phyloP scores from a whole-genome alignment of 2,888 invertebrate genomes.

The Cotesia congregata region DNA sequence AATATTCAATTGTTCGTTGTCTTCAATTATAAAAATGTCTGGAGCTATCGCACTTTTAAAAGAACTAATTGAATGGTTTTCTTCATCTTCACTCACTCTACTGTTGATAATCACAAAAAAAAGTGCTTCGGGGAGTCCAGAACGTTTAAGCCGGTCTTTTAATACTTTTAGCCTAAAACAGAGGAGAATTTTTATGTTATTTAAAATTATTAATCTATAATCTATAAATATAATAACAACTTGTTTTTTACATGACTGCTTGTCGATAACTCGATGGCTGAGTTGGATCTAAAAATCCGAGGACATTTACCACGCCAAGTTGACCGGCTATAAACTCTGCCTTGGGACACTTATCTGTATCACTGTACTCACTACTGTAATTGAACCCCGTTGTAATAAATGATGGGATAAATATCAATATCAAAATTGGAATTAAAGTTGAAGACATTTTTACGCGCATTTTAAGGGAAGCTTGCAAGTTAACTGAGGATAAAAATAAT shows the following conservation, averaged over 20 bases:
- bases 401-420: not conserved
- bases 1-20: slow-evolving; percentile 53
- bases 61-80: slow-evolving; percentile 45
- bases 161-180: slow-evolving; percentile 56
- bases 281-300: slow-evolving; percentile 61
- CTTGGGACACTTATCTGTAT: slow-evolving; percentile 57
- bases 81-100: slow-evolving; percentile 41
- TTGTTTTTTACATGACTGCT: slow-evolving; percentile 61
- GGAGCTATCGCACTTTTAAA: slow-evolving; percentile 44
- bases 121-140: slow-evolving; percentile 54
- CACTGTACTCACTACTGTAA: slow-evolving; percentile 12
- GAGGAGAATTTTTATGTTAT: no score
- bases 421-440: not conserved
- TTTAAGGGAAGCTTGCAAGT: not conserved
- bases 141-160: slow-evolving; percentile 55
- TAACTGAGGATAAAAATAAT: not conserved
- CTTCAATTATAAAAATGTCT: slow-evolving; percentile 55
- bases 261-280: slow-evolving; percentile 64
- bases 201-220: no score
- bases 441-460: not conserved
- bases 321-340: slow-evolving; percentile 54
- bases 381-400: not conserved
- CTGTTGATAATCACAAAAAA: slow-evolving; percentile 58
- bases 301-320: slow-evolving; percentile 59
- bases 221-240: no score